Conservation (phyloP, 2,113 vertebrate species). For the Columbina picui region DNA sequence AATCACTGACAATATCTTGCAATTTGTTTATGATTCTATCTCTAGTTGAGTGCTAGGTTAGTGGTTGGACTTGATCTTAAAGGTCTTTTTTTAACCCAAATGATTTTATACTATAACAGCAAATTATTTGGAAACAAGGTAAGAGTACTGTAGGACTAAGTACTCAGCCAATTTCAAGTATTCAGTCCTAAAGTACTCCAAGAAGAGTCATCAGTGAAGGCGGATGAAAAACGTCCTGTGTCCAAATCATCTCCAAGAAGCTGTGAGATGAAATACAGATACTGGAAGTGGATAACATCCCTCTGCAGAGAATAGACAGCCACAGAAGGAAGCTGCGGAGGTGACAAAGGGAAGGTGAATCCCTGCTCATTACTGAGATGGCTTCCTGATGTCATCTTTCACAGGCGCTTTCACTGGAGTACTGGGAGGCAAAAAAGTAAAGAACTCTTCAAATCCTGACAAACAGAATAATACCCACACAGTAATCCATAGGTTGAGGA, state of each 20-base stretch:
- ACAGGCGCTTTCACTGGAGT: background rate
- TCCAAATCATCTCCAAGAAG: background rate
- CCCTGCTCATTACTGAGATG: background rate
- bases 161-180: background rate
- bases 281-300: background rate
- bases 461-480: background rate
- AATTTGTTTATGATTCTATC: background rate
- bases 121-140: background rate
- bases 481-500: background rate
- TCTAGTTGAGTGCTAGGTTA: background rate
- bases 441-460: background rate
- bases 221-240: background rate
- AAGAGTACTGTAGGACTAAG: background rate
- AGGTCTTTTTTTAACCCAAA: no score
- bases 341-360: background rate
- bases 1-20: background rate
- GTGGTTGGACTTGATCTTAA: no score
- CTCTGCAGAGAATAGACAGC: background rate
- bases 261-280: background rate
- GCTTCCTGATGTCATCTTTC: background rate
- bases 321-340: background rate
- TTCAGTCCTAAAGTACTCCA: background rate
- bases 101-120: background rate
- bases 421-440: rapidly evolving
- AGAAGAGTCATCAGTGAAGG: background rate